A percentile compares a stretch with the other conserved stretches of the same genome.
Evolutionary conservation across 92 coral and sea anemone species (phyloP).

Genomic region (Plumapathes pennacea): DNA sequence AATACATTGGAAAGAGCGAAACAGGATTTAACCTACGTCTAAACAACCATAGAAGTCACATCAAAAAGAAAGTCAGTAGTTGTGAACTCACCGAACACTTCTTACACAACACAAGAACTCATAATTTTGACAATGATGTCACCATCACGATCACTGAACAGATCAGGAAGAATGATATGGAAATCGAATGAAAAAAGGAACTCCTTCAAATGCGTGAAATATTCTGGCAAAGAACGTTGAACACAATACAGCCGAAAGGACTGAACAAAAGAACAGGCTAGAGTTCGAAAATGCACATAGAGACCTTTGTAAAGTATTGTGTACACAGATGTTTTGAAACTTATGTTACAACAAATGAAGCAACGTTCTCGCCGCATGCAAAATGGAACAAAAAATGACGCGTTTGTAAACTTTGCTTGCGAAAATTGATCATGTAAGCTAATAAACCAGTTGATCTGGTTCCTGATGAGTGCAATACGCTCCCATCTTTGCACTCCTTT

Average conservation of each 20-base stretch:
- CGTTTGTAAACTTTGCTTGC: no score
- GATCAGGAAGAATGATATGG: not conserved
- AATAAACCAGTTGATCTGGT: no score
- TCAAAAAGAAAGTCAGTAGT: conserved; percentile 9
- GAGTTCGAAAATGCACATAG: conserved; percentile 1
- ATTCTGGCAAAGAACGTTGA: conserved; percentile 6
- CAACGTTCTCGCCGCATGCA: no score
- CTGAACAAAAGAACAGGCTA: conserved; percentile 11
- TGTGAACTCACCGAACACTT: conserved; percentile 17
- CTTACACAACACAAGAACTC: conserved; percentile 8
- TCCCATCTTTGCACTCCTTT: no score
- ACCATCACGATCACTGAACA: conserved; percentile 3
- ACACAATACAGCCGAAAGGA: conserved; percentile 9
- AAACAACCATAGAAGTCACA: conserved; percentile 19
- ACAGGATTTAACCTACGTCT: conserved; percentile 17
- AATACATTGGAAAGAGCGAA: conserved; percentile 22
- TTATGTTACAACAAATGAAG: conserved; percentile 12
- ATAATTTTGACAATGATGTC: conserved; percentile 4
- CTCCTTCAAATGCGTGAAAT: conserved; percentile 1
- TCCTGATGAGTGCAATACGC: no score
- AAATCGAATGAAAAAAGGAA: conserved; percentile 1
- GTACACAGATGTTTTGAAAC: conserved; percentile 3
- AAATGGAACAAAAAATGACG: no score
- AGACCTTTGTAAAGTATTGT: not conserved
- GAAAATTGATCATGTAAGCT: no score